Evolutionary conservation across 2,888 invertebrate species (phyloP).

Genomic region (Belgica antarctica): DNA sequence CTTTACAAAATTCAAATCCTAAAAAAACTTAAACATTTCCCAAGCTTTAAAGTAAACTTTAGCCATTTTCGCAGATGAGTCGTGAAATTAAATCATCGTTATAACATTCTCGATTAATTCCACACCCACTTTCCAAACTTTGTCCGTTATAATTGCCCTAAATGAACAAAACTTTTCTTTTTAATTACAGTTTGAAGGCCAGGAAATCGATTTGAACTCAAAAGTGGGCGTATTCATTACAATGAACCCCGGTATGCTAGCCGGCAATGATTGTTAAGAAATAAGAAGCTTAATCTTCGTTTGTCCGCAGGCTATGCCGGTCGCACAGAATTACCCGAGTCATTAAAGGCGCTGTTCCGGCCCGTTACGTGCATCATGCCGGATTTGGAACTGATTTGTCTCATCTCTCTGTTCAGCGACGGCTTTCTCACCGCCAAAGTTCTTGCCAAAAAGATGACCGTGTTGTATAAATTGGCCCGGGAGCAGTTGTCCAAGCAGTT

Average conservation of each 20-base stretch:
- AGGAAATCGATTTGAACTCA: conserved; percentile 75
- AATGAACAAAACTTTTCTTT: too few species aligned
- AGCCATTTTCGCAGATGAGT: too few species aligned
- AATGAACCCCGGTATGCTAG: conserved; percentile 78
- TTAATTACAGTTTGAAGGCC: conserved; percentile 76
- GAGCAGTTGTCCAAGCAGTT: conserved; percentile 89
- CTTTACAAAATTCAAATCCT: too few species aligned
- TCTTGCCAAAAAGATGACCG: conserved; percentile 91
- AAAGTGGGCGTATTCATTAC: conserved; percentile 88
- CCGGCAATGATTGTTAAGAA: not conserved
- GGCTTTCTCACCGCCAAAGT: conserved; percentile 87
- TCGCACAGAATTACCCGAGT: conserved; percentile 86
- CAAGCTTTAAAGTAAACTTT: too few species aligned
- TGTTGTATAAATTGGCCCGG: conserved; percentile 78
- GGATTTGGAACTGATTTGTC: conserved; percentile 86
- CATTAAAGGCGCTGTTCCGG: conserved; percentile 85
- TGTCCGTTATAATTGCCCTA: too few species aligned
- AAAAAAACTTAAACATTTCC: too few species aligned
- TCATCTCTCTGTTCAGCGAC: conserved; percentile 88
- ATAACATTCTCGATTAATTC: too few species aligned
- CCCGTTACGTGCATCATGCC: conserved; percentile 92
- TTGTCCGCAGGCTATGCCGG: not conserved
- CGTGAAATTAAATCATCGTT: too few species aligned
- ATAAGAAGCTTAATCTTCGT: not conserved
- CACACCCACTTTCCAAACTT: too few species aligned